These are phyloP conservation scores for Agonopterix alstromeriana DNA, from an alignment of 2,888 invertebrate genomes.

Conservation along the genomic window DNA sequence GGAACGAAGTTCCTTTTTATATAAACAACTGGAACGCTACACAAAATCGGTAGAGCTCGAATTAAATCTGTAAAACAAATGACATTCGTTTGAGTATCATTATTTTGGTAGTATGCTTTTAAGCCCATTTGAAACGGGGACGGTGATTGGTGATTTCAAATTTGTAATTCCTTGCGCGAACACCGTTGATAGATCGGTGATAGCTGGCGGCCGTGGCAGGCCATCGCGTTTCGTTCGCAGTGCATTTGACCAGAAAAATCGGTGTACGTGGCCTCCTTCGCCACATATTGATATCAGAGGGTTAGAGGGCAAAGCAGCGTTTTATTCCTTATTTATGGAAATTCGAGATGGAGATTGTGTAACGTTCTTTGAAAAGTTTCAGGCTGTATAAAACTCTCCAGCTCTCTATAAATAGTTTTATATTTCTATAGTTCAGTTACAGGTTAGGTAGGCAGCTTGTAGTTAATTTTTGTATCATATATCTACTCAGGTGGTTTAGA, in stretches of 20 bases:
- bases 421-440: too few relatives aligned
- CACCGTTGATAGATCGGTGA: slow-evolving; percentile 66
- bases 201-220: slow-evolving; percentile 36
- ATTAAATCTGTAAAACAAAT: slow-evolving; percentile 47
- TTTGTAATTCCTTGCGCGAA: slow-evolving; percentile 66
- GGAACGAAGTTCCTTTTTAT: slow-evolving; percentile 18
- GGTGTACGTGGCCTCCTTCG: slow-evolving; percentile 44
- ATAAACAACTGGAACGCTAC: slow-evolving; percentile 1
- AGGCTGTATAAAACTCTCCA: too few relatives aligned
- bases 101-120: slow-evolving; percentile 41
- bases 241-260: slow-evolving; percentile 71
- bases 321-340: too few relatives aligned
- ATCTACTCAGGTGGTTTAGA: too few relatives aligned
- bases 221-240: slow-evolving; percentile 38
- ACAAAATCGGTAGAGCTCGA: slow-evolving; percentile 10
- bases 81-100: slow-evolving; percentile 54
- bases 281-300: slow-evolving; percentile 19
- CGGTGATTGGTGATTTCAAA: slow-evolving; percentile 62
- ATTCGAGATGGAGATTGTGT: too few relatives aligned
- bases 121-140: slow-evolving; percentile 50
- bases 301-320: background rate
- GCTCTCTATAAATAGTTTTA: too few relatives aligned
- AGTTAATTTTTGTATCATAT: too few relatives aligned
- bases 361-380: too few relatives aligned
- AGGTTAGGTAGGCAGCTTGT: too few relatives aligned